phyloP scores from a whole-genome alignment of 1,140 invertebrate species.

The Lanistes nyassanus region DNA sequence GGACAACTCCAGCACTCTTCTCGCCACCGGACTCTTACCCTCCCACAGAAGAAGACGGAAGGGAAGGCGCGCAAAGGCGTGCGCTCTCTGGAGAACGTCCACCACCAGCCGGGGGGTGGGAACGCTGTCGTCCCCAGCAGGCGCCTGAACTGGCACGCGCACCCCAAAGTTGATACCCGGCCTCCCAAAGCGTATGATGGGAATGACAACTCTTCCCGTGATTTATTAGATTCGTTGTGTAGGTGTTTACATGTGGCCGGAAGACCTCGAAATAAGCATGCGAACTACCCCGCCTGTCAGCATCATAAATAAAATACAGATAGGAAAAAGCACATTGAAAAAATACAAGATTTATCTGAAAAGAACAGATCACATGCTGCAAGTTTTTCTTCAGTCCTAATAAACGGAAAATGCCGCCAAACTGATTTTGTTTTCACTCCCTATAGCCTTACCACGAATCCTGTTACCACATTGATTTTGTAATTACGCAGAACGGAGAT shows the following conservation, averaged over 20 bases:
- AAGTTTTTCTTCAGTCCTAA: too few species aligned
- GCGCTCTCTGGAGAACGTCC: constrained; percentile 56
- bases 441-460: too few species aligned
- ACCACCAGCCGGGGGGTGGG: constrained; percentile 55
- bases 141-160: constrained; percentile 49
- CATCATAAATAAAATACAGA: too few species aligned
- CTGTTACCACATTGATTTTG: too few species aligned
- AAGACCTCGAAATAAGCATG: too few species aligned
- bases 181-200: constrained; percentile 25
- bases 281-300: too few species aligned
- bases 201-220: constrained; percentile 13
- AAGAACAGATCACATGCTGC: too few species aligned
- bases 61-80: constrained; percentile 47
- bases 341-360: too few species aligned
- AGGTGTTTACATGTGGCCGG: neutral
- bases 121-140: constrained; percentile 48
- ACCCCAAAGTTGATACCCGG: constrained; percentile 50
- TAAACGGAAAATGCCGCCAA: too few species aligned
- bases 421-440: too few species aligned
- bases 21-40: constrained; percentile 46
- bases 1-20: constrained; percentile 52
- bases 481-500: too few species aligned
- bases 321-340: too few species aligned
- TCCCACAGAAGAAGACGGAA: constrained; percentile 31
- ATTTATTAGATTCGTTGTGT: constrained; percentile 21